Percentiles rank a stretch among this genome's conserved stretches.
Conservation (phyloP, 2,113 vertebrate genomes). For the pig (Sus scrofa) region DNA sequence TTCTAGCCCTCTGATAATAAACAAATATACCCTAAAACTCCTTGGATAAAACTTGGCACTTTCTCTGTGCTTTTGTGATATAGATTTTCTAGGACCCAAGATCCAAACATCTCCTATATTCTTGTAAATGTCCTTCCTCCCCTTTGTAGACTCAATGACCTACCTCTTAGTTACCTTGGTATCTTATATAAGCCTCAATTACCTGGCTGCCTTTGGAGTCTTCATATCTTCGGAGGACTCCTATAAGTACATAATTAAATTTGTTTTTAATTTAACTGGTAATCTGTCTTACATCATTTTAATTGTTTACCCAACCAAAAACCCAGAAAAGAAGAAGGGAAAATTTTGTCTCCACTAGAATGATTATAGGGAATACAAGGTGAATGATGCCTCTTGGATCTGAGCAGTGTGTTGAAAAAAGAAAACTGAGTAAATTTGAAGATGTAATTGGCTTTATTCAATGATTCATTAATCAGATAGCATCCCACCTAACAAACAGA, state of each 20-base stretch:
- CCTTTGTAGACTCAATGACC: not conserved
- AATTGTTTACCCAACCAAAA: not conserved
- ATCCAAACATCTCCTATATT: not conserved
- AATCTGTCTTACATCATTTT: not conserved
- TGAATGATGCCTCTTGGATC: not conserved
- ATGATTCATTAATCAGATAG: not conserved
- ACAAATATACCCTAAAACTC: not conserved
- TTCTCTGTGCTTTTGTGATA: not conserved
- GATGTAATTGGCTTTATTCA: not conserved
- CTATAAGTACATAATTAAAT: not conserved
- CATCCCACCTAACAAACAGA: not conserved
- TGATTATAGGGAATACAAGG: not conserved
- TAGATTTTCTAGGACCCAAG: not conserved
- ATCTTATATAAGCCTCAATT: not conserved
- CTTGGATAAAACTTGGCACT: not conserved
- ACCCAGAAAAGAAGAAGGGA: not conserved
- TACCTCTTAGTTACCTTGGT: not conserved
- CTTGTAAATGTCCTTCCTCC: not conserved
- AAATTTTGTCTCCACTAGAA: not conserved
- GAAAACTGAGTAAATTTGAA: not conserved
- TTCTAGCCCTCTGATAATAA: not conserved
- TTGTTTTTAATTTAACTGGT: not conserved
- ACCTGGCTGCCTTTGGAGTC: not conserved
- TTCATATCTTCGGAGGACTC: not conserved
- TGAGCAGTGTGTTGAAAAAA: not conserved